phyloP scores from a whole-genome alignment of 92 coral and sea anemone species.

The Zoanthus sansibaricus region DNA sequence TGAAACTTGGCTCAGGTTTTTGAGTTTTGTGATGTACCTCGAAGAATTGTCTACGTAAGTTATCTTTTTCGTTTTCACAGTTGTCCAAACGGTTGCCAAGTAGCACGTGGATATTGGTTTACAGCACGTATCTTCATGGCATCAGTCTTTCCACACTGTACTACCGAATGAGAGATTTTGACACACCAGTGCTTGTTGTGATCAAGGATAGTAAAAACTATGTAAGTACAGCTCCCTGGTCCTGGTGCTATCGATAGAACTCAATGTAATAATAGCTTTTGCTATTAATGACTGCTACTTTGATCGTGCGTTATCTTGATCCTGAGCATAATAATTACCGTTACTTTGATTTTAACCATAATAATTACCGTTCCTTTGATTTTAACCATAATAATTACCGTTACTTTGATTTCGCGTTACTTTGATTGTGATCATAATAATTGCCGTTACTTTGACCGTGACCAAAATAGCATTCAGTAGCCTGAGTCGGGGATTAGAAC shows the following conservation, averaged over 20 bases:
- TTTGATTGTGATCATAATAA: neutral
- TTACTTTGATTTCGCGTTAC: neutral
- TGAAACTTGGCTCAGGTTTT: no score
- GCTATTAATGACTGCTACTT: neutral
- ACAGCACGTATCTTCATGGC: conserved; percentile 93
- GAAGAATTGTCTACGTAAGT: no score
- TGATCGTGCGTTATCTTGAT: neutral
- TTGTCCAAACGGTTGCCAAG: conserved; percentile 74
- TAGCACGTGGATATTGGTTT: conserved; percentile 82
- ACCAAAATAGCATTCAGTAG: no score
- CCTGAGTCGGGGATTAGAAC: neutral
- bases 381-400: neutral
- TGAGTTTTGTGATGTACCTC: no score
- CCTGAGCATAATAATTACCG: neutral
- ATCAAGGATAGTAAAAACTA: conserved; percentile 77
- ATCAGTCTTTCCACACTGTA: conserved; percentile 86
- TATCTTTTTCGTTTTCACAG: conserved; percentile 41
- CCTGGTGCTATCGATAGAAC: neutral
- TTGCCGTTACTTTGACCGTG: neutral
- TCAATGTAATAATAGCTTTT: neutral
- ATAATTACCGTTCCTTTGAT: neutral
- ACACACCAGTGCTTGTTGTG: conserved; percentile 83
- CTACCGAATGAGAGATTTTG: conserved; percentile 76
- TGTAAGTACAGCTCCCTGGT: conserved; percentile 58
- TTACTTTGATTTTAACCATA: neutral